phyloP scores from a whole-genome alignment of 2,113 vertebrate genomes.

The Struthidea cinerea region DNA sequence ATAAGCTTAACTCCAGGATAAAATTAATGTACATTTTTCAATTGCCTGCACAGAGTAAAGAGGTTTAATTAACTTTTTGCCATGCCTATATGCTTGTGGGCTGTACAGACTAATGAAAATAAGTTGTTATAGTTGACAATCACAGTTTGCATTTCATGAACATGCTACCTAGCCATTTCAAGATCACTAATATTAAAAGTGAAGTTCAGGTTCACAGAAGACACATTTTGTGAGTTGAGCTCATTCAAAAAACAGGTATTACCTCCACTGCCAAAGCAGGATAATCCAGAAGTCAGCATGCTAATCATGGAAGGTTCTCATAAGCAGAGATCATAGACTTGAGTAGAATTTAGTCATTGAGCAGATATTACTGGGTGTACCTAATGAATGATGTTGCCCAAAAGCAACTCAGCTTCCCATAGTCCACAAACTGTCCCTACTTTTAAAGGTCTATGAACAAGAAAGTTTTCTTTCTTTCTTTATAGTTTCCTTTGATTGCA shows the following conservation, averaged over 20 bases:
- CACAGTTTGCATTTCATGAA: not conserved
- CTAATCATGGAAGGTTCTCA: not conserved
- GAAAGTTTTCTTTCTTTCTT: not conserved
- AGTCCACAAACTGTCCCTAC: not conserved
- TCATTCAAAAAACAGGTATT: not conserved
- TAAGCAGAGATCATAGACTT: not conserved
- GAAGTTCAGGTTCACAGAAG: not conserved
- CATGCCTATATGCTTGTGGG: not conserved
- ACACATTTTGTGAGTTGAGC: not conserved
- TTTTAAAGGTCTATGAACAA: not conserved
- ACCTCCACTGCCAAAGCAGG: not conserved
- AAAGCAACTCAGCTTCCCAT: not conserved
- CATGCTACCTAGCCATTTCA: not conserved
- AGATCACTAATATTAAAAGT: not conserved
- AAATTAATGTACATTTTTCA: not conserved
- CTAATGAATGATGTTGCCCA: not conserved
- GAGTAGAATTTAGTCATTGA: not conserved
- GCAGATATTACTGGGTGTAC: not conserved
- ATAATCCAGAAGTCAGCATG: not conserved
- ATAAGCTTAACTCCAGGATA: not conserved
- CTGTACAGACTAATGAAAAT: not conserved
- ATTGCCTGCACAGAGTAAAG: not conserved
- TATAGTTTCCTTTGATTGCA: not conserved
- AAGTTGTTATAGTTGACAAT: not conserved
- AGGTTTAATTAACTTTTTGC: not conserved